Percentiles rank a stretch among this genome's conserved stretches.
phyloP scores from a whole-genome alignment of 2,888 invertebrate species.

The Conistra vaccinii region DNA sequence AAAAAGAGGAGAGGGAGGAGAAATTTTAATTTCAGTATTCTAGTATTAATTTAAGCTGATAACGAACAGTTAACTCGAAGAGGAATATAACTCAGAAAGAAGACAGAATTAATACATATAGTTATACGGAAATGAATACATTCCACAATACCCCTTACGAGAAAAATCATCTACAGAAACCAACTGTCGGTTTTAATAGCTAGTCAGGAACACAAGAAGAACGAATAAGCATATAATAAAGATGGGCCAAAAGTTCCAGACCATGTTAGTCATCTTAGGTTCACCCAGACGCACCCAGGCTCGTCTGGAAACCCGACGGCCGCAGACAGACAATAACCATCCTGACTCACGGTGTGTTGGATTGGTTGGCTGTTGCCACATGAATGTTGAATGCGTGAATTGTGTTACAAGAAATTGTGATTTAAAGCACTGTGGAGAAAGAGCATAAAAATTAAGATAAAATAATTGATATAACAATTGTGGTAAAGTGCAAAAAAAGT shows the following conservation, averaged over 20 bases:
- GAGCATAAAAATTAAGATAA: neutral
- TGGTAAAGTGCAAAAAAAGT: conserved; percentile 9
- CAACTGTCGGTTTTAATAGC: neutral
- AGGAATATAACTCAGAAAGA: neutral
- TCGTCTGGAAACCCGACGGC: conserved; percentile 22
- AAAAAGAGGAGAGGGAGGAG: too few relatives aligned
- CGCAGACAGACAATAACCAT: conserved; percentile 3
- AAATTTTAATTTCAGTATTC: neutral
- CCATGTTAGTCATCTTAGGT: neutral
- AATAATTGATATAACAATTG: neutral
- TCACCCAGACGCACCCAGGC: neutral
- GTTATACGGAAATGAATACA: neutral
- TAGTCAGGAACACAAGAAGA: neutral
- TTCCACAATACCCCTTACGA: neutral
- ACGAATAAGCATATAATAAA: neutral
- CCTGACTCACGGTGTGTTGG: neutral
- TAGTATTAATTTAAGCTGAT: neutral
- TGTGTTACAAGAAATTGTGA: neutral
- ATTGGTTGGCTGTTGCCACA: neutral
- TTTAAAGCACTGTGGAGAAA: neutral
- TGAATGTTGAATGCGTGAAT: neutral
- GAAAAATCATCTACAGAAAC: neutral
- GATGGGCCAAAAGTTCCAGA: neutral
- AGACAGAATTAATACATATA: neutral
- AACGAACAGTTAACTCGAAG: neutral